These are phyloP conservation scores for Bombus turneri DNA, from an alignment of 1,140 invertebrate genomes.

Conservation along the genomic window DNA sequence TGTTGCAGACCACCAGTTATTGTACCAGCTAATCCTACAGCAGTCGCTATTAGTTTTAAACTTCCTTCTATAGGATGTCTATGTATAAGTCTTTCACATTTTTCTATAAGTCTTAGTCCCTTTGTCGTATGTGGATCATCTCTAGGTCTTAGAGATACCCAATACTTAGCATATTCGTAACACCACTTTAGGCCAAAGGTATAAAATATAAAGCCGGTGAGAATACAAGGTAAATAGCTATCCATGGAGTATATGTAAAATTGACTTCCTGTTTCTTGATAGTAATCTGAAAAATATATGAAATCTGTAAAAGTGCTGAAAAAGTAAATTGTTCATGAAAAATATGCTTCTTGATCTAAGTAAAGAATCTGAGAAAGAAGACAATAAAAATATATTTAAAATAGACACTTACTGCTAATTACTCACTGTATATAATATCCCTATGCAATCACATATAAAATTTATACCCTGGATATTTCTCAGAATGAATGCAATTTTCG, in stretches of 20 bases:
- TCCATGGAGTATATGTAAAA: slow-evolving; percentile 39
- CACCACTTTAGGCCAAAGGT: slow-evolving; percentile 77
- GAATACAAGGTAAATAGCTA: slow-evolving; percentile 65
- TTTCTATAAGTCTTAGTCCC: slow-evolving; percentile 44
- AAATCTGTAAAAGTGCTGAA: background rate
- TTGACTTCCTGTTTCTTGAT: background rate
- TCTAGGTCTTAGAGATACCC: slow-evolving; percentile 57
- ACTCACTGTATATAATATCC: background rate
- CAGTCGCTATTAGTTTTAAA: slow-evolving; percentile 74
- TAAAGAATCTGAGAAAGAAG: background rate
- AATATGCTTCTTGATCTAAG: background rate
- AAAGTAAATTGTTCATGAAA: background rate
- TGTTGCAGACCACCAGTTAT: slow-evolving; percentile 68
- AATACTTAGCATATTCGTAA: slow-evolving; percentile 74
- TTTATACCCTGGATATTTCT: background rate
- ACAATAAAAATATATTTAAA: no score
- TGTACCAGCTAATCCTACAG: slow-evolving; percentile 71
- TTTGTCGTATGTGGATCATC: slow-evolving; percentile 53
- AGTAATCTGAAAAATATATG: background rate
- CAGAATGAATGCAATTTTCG: background rate
- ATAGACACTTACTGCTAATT: background rate
- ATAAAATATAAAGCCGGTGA: slow-evolving; percentile 75
- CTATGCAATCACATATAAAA: background rate
- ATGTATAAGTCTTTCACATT: slow-evolving; percentile 63
- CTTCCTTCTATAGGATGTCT: slow-evolving; percentile 73